Percentiles rank a stretch among this genome's conserved stretches.
Conservation (phyloP, 2,113 vertebrate genomes). For the Peromyscus leucopus region DNA sequence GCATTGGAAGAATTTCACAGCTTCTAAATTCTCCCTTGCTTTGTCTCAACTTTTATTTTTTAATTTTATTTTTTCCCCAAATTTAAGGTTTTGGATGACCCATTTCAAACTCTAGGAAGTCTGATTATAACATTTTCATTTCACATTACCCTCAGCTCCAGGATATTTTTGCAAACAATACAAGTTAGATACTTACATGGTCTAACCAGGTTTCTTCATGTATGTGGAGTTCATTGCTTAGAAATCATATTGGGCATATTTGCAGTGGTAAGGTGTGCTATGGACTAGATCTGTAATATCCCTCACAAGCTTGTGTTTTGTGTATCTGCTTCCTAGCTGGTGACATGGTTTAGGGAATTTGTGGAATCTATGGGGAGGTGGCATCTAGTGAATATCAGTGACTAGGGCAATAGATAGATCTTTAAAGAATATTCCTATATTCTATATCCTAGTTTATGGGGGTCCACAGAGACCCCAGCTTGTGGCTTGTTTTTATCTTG, state of each 20-base stretch:
- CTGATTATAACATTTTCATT: background rate
- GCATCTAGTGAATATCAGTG: background rate
- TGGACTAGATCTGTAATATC: background rate
- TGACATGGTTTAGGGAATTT: background rate
- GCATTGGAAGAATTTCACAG: background rate
- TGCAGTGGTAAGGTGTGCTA: background rate
- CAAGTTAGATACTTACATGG: background rate
- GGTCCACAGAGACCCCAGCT: too few relatives aligned
- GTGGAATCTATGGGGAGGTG: background rate
- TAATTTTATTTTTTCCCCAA: background rate
- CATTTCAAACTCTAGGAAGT: background rate
- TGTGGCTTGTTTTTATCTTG: too few relatives aligned
- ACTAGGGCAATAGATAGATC: background rate
- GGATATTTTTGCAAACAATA: background rate
- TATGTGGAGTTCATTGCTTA: background rate
- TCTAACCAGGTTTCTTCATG: background rate
- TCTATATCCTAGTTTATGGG: background rate
- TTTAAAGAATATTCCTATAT: background rate
- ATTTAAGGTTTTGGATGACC: background rate
- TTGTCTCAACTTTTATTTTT: background rate
- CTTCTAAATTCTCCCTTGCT: background rate
- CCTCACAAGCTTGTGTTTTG: background rate
- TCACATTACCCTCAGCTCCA: background rate
- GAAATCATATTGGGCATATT: background rate
- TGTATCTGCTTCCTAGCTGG: background rate